A percentile compares a stretch with the other conserved stretches of the same genome.
phyloP scores from a whole-genome alignment of 1,140 invertebrate genomes.

The Bombus polaris region DNA sequence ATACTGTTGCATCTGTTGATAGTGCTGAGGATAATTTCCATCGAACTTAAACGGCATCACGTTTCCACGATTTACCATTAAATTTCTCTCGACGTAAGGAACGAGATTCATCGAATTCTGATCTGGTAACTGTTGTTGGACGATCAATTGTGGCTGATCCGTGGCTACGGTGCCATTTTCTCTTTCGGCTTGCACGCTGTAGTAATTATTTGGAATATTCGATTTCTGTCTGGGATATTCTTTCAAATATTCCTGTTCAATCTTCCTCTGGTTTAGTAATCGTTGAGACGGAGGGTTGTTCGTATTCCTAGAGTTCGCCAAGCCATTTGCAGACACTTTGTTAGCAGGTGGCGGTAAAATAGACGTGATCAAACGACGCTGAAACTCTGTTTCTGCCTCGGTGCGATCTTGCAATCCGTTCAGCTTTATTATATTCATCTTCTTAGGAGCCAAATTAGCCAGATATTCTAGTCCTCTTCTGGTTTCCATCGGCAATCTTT shows the following conservation, averaged over 20 bases:
- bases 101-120: neutral
- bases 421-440: slow-evolving; percentile 28
- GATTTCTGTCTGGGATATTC: slow-evolving; percentile 57
- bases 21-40: slow-evolving; percentile 4
- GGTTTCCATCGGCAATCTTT: slow-evolving; percentile 44
- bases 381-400: slow-evolving; percentile 37
- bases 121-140: neutral
- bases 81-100: slow-evolving; percentile 11
- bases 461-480: slow-evolving; percentile 60
- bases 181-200: slow-evolving; percentile 50
- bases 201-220: slow-evolving; percentile 13
- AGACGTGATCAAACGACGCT: neutral
- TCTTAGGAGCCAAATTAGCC: slow-evolving; percentile 49
- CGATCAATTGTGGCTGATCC: neutral
- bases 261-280: neutral
- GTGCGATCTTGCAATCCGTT: slow-evolving; percentile 71
- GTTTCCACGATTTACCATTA: neutral
- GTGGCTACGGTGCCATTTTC: slow-evolving; percentile 37
- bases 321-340: slow-evolving; percentile 63
- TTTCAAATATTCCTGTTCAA: neutral
- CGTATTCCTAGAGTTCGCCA: slow-evolving; percentile 69
- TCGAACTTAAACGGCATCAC: slow-evolving; percentile 2
- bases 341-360: neutral
- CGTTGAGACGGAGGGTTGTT: slow-evolving; percentile 61
- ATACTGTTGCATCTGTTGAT: slow-evolving; percentile 57